A percentile compares a stretch with the other conserved stretches of the same genome.
These are phyloP conservation scores for Antennarius striatus DNA, from an alignment of 2,113 vertebrate species.

Conservation along the genomic window DNA sequence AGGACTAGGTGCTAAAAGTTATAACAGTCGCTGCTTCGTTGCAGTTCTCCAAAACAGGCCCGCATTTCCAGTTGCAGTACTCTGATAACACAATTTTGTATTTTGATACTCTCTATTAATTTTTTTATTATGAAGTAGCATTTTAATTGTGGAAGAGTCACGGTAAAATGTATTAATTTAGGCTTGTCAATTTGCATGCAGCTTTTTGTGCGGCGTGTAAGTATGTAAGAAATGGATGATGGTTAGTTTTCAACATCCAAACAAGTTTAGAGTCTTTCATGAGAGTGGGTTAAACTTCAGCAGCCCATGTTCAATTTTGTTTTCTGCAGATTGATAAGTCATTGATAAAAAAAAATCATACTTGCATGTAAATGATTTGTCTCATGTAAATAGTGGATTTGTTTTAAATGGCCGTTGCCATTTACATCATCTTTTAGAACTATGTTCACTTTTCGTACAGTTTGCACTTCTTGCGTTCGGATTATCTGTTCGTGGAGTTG, in stretches of 20 bases:
- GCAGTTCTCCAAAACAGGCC: slow-evolving; percentile 40
- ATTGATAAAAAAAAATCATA: not conserved
- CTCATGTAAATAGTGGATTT: not conserved
- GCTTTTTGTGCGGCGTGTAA: not conserved
- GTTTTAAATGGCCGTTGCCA: not conserved
- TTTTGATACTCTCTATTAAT: too few relatives aligned
- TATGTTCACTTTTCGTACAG: not conserved
- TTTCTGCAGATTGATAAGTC: not conserved
- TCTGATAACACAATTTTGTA: too few relatives aligned
- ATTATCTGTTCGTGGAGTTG: not conserved
- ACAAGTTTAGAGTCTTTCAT: not conserved
- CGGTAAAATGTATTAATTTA: not conserved
- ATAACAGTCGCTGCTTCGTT: slow-evolving; percentile 2
- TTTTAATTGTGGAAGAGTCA: slow-evolving; percentile 9
- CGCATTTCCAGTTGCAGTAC: not conserved
- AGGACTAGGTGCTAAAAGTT: slow-evolving; percentile 17
- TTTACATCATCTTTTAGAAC: not conserved
- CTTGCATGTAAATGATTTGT: too few relatives aligned
- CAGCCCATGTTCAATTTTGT: not conserved
- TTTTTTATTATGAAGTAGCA: too few relatives aligned
- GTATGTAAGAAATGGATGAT: not conserved
- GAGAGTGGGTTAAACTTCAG: not conserved
- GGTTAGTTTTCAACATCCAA: not conserved
- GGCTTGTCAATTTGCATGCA: not conserved
- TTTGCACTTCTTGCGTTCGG: not conserved